A percentile compares a stretch with the other conserved stretches of the same genome.
Conservation (phyloP, 2,888 invertebrate genomes). For the Ectemnius cavifrons region DNA sequence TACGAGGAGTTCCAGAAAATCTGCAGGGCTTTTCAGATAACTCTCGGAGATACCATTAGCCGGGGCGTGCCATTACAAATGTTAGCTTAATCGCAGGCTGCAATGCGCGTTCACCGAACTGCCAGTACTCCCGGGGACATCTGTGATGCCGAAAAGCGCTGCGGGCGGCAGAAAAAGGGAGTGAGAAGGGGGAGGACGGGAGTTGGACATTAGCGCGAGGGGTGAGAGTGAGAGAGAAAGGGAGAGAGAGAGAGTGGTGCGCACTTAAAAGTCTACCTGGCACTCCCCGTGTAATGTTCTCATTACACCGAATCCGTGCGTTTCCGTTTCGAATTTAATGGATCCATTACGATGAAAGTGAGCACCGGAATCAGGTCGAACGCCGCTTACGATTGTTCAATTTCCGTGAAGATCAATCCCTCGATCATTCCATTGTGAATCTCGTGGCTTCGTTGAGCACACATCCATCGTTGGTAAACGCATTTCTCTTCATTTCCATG, state of each 20-base stretch:
- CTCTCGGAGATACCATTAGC: constrained; percentile 12
- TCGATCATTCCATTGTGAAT: too few species aligned
- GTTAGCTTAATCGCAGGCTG: neutral
- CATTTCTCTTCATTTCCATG: too few species aligned
- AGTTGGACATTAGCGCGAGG: constrained; percentile 19
- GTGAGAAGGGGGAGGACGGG: constrained; percentile 14
- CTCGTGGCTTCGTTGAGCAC: too few species aligned
- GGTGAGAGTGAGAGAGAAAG: constrained; percentile 13
- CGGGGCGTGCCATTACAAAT: constrained; percentile 23
- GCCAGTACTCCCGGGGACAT: constrained; percentile 12
- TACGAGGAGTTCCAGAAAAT: neutral
- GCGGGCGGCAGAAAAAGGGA: constrained; percentile 6
- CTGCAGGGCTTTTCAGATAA: constrained; percentile 5
- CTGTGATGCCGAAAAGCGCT: constrained; percentile 20
- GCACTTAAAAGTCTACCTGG: constrained; percentile 55
- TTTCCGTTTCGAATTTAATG: constrained; percentile 60
- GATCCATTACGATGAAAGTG: constrained; percentile 28
- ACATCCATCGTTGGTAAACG: too few species aligned
- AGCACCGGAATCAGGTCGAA: constrained; percentile 30
- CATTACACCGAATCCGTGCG: constrained; percentile 46
- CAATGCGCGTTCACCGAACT: constrained; percentile 16
- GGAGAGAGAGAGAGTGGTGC: neutral
- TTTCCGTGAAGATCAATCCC: too few species aligned
- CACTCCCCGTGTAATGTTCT: constrained; percentile 46
- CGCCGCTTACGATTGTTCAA: neutral